phyloP scores from a whole-genome alignment of 2,113 vertebrate species.

The Calidris pygmaea region DNA sequence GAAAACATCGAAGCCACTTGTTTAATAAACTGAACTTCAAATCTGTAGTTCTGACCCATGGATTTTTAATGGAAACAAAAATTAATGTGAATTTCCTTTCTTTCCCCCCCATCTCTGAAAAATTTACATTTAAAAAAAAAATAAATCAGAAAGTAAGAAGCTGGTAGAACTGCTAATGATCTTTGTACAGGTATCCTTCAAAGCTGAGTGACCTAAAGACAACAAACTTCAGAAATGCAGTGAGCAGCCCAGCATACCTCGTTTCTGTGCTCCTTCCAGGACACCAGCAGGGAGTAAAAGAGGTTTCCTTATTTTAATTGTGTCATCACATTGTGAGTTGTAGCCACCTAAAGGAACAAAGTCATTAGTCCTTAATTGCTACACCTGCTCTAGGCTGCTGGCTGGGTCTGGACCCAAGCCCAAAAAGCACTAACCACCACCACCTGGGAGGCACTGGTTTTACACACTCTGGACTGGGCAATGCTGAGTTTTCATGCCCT shows the following conservation, averaged over 20 bases:
- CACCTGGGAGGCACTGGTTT: not conserved
- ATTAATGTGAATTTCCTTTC: accelerated
- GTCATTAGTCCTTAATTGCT: not conserved
- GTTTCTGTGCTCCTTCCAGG: not conserved
- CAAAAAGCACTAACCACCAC: not conserved
- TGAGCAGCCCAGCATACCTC: accelerated
- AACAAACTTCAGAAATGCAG: not conserved
- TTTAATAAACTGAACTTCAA: not conserved
- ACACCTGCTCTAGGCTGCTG: not conserved
- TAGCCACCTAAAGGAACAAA: not conserved
- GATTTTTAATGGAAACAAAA: not conserved
- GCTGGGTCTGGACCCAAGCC: not conserved
- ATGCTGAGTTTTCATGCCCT: not conserved
- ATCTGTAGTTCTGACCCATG: not conserved
- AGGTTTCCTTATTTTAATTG: not conserved
- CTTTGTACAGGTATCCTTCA: not conserved
- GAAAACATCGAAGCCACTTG: not conserved
- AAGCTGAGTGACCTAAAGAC: not conserved
- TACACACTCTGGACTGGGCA: not conserved
- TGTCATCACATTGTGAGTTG: not conserved
- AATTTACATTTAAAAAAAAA: not conserved
- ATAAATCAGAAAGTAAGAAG: not conserved
- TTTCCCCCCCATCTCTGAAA: accelerated
- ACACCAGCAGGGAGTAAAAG: accelerated
- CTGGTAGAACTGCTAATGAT: not conserved